These are phyloP conservation scores for Acrobasis suavella DNA, from an alignment of 2,888 invertebrate genomes.

Conservation along the genomic window DNA sequence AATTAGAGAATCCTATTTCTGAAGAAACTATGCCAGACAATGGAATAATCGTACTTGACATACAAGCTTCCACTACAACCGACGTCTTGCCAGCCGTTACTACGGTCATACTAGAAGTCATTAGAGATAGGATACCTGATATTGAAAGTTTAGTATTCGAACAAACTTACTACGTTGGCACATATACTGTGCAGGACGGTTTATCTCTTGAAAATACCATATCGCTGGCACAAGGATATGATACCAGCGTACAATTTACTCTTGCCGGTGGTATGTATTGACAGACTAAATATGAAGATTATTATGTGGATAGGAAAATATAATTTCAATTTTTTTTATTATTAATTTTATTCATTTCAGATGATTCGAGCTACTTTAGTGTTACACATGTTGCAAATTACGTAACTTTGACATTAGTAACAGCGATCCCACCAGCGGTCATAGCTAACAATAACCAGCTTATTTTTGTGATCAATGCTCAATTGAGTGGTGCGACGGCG, in stretches of 20 bases:
- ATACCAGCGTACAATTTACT: conserved; percentile 16
- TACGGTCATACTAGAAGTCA: conserved; percentile 25
- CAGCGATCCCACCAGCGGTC: neutral
- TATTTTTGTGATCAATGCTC: conserved; percentile 2
- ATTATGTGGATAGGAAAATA: neutral
- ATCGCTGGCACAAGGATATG: conserved; percentile 21
- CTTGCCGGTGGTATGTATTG: conserved; percentile 2
- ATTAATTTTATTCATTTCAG: neutral
- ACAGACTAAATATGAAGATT: neutral
- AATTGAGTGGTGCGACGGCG: neutral
- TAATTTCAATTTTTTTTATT: neutral
- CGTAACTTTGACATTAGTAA: neutral
- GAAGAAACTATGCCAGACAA: neutral
- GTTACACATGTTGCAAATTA: conserved; percentile 1
- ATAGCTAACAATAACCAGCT: conserved; percentile 8
- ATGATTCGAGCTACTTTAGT: neutral
- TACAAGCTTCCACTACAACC: neutral
- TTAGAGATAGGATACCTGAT: conserved; percentile 25
- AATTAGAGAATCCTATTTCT: neutral
- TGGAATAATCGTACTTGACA: neutral
- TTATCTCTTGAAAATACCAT: conserved; percentile 18
- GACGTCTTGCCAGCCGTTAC: conserved; percentile 1
- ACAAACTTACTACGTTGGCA: conserved; percentile 39
- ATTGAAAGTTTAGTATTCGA: conserved; percentile 25
- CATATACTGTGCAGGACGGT: conserved; percentile 11